Evolutionary conservation across 2,113 vertebrate genomes (phyloP).

Genomic region (Nesogale talazaci): DNA sequence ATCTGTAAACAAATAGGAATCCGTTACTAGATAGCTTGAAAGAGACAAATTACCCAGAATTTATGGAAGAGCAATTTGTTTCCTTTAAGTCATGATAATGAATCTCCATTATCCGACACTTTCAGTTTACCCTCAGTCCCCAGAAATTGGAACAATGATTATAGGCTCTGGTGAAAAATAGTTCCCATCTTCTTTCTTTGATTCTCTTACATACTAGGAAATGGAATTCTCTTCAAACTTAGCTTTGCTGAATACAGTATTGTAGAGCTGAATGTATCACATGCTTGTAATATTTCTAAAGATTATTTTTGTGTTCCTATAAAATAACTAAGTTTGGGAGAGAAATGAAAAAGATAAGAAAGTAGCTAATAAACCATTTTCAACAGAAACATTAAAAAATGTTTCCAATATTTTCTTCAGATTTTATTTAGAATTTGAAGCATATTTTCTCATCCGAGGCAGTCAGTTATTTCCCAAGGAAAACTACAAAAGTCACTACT

Average conservation of each 20-base stretch:
- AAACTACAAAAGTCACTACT: background rate
- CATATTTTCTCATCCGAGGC: slow-evolving; percentile 9
- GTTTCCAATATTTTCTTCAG: background rate
- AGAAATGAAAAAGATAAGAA: no score
- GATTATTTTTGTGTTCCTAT: background rate
- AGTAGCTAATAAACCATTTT: slow-evolving; percentile 6
- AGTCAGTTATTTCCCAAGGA: background rate
- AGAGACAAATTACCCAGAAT: slow-evolving; percentile 82
- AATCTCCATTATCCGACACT: slow-evolving; percentile 54
- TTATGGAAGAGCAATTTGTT: slow-evolving; percentile 76
- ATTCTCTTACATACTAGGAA: slow-evolving; percentile 48
- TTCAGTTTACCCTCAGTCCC: slow-evolving; percentile 62
- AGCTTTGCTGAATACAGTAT: slow-evolving; percentile 19
- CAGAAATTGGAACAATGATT: slow-evolving; percentile 67
- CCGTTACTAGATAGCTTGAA: slow-evolving; percentile 77
- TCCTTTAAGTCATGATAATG: slow-evolving; percentile 76
- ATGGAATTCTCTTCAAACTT: slow-evolving; percentile 35
- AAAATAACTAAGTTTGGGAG: no score
- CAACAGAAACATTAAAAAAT: background rate
- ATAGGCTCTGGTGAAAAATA: slow-evolving; percentile 48
- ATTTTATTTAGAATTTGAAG: slow-evolving; percentile 42
- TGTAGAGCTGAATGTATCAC: slow-evolving; percentile 50
- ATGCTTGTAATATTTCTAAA: slow-evolving; percentile 34
- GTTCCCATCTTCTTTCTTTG: slow-evolving; percentile 44
- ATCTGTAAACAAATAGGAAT: slow-evolving; percentile 81